phyloP scores from a whole-genome alignment of 1,140 invertebrate genomes.

The Himalopsyche phryganea region DNA sequence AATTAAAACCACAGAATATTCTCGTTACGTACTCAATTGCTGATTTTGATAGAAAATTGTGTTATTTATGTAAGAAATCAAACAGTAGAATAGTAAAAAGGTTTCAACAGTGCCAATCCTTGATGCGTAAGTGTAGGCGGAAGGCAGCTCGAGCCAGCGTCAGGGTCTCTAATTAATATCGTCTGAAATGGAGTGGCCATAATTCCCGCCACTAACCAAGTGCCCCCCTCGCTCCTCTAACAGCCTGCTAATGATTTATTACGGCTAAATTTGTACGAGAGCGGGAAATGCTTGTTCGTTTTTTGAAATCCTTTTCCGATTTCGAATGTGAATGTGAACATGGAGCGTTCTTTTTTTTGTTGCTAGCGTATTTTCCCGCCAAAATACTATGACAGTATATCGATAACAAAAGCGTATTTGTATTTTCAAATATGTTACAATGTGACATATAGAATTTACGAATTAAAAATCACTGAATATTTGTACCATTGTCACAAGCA shows the following conservation, averaged over 20 bases:
- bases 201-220: not conserved
- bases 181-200: constrained; percentile 8
- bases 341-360: not conserved
- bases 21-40: too few species aligned
- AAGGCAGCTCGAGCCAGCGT: not conserved
- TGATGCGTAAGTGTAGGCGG: not conserved
- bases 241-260: constrained; percentile 7
- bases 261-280: constrained; percentile 1
- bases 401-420: too few species aligned
- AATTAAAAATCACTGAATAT: too few species aligned
- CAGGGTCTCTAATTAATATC: constrained; percentile 3
- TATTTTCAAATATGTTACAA: too few species aligned
- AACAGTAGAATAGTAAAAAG: too few species aligned
- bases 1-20: too few species aligned
- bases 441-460: too few species aligned
- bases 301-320: not conserved
- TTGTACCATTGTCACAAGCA: too few species aligned
- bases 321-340: not conserved
- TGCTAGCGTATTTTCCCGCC: too few species aligned
- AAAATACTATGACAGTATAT: too few species aligned
- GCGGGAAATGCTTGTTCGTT: not conserved
- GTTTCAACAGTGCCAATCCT: not conserved
- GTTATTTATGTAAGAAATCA: too few species aligned
- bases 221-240: not conserved
- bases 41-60: too few species aligned